phyloP scores from a whole-genome alignment of 2,888 invertebrate species.

The Heliconius charithonia region DNA sequence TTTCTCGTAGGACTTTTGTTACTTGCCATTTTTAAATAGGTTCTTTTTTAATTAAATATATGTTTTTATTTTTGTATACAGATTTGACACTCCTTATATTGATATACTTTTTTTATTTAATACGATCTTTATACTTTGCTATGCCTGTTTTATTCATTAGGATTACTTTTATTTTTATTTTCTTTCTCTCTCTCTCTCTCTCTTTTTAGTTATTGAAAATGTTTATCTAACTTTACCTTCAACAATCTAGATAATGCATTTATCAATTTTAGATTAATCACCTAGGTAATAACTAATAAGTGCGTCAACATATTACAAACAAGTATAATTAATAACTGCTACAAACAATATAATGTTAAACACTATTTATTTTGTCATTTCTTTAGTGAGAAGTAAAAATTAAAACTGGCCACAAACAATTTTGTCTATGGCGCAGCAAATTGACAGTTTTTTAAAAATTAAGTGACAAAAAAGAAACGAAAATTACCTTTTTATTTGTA shows the following conservation, averaged over 20 bases:
- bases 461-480: constrained; percentile 79
- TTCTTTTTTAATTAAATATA: neutral
- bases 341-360: neutral
- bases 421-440: constrained; percentile 60
- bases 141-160: neutral
- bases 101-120: neutral
- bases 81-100: neutral
- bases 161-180: neutral
- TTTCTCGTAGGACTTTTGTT: constrained; percentile 32
- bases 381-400: constrained; percentile 14
- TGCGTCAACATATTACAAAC: neutral
- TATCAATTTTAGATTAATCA: constrained; percentile 34
- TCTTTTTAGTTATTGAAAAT: neutral
- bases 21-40: constrained; percentile 41
- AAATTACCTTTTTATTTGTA: constrained; percentile 51
- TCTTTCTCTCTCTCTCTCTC: neutral
- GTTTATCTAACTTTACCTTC: neutral
- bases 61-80: neutral
- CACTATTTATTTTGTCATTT: neutral
- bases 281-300: constrained; percentile 39
- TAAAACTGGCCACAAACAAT: constrained; percentile 57
- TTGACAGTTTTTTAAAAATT: constrained; percentile 74
- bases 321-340: neutral
- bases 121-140: neutral
- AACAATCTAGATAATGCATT: constrained; percentile 2